A percentile compares a stretch with the other conserved stretches of the same genome.
Evolutionary conservation across 2,888 invertebrate species (phyloP).

Genomic region (Xanthorhoe spadicearia): DNA sequence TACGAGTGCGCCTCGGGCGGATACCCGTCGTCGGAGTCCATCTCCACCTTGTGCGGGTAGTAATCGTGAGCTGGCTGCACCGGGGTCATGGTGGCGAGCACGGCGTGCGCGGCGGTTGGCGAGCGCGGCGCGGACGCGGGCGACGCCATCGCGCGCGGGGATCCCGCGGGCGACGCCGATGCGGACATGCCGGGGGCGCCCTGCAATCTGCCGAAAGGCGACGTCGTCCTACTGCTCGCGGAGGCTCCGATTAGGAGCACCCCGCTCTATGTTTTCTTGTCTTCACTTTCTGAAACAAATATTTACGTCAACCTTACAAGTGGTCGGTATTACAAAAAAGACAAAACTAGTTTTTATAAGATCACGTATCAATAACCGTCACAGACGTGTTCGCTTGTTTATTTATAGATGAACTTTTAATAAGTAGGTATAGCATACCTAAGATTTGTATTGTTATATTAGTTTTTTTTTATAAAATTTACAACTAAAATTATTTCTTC

Average conservation of each 20-base stretch:
- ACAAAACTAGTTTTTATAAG: neutral
- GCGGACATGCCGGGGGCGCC: constrained; percentile 70
- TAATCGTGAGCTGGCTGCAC: constrained; percentile 91
- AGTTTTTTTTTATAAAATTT: constrained; percentile 6
- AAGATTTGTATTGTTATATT: constrained; percentile 4
- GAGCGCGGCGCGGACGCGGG: constrained; percentile 83
- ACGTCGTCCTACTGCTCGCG: constrained; percentile 67
- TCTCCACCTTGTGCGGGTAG: constrained; percentile 85
- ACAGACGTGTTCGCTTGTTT: constrained; percentile 46
- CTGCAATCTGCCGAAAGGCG: constrained; percentile 50
- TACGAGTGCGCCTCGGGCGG: constrained; percentile 86
- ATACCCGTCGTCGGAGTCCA: constrained; percentile 86
- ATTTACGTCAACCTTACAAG: constrained; percentile 19
- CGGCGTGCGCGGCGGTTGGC: constrained; percentile 88
- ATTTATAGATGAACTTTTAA: neutral
- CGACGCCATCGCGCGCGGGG: constrained; percentile 76
- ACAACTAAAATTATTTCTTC: constrained; percentile 11
- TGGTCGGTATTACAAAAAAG: neutral
- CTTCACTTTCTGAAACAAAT: constrained; percentile 72
- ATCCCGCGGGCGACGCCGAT: constrained; percentile 81
- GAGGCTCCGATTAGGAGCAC: constrained; percentile 74
- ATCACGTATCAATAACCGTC: neutral
- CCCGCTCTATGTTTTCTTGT: constrained; percentile 69
- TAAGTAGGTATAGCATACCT: neutral
- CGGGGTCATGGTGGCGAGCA: constrained; percentile 94